A percentile compares a stretch with the other conserved stretches of the same genome.
Conservation (phyloP, 2,113 vertebrate genomes). For the Chrysochloris asiatica region DNA sequence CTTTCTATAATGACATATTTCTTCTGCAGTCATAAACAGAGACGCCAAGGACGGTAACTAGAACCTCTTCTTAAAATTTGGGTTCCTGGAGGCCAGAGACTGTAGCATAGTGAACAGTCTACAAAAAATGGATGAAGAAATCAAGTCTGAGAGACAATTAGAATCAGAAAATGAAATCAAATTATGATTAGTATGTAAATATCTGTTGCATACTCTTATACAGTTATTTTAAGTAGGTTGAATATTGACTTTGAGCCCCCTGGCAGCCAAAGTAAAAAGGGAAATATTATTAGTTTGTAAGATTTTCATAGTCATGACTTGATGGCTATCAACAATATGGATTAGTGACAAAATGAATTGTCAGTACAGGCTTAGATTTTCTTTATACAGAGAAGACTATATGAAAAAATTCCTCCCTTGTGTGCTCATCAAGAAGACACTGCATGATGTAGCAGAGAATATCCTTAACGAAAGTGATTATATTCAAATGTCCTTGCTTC, state of each 20-base stretch:
- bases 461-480: neutral
- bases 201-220: neutral
- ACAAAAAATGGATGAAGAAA: neutral
- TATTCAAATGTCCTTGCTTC: slow-evolving; percentile 6
- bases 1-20: neutral
- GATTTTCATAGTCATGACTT: neutral
- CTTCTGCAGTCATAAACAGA: neutral
- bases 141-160: neutral
- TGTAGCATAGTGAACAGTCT: neutral
- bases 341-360: neutral
- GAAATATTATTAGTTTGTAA: neutral
- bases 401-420: neutral
- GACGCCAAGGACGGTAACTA: neutral
- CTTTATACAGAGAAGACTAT: neutral
- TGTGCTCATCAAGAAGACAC: neutral
- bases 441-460: neutral
- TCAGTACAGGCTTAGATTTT: neutral
- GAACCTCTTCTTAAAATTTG: neutral
- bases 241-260: neutral
- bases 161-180: neutral
- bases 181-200: neutral
- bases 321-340: neutral
- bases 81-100: neutral
- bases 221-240: neutral
- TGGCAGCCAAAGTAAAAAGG: neutral